Percentiles rank a stretch among this genome's conserved stretches.
Conservation (phyloP, 2,888 invertebrate genomes). For the Sturmia bella region DNA sequence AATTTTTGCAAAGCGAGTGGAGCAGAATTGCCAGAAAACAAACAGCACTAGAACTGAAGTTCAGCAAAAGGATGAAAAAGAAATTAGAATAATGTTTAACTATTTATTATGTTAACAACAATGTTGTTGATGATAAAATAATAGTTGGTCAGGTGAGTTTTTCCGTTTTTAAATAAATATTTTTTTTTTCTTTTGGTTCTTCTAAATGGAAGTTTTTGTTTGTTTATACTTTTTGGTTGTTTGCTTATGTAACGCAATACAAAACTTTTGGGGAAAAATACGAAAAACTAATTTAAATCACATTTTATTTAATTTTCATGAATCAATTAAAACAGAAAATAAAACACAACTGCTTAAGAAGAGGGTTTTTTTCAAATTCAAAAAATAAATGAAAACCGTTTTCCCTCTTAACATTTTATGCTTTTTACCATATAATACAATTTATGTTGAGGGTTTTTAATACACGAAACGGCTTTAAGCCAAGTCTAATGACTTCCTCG, state of each 20-base stretch:
- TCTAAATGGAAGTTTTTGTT: conserved; percentile 4
- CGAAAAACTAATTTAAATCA: background rate
- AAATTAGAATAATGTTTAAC: conserved; percentile 52
- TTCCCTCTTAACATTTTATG: too few relatives aligned
- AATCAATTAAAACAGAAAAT: too few relatives aligned
- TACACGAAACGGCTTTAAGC: background rate
- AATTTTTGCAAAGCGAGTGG: background rate
- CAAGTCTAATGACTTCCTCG: background rate
- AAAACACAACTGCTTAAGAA: too few relatives aligned
- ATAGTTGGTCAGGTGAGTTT: conserved; percentile 65
- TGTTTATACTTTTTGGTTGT: background rate
- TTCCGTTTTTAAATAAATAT: background rate
- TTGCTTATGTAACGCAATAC: background rate
- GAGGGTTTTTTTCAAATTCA: too few relatives aligned
- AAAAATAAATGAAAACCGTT: too few relatives aligned
- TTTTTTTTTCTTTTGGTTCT: background rate
- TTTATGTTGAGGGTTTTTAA: too few relatives aligned
- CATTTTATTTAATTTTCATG: background rate
- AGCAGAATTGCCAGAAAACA: background rate
- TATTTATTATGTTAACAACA: conserved; percentile 59
- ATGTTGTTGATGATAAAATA: conserved; percentile 67
- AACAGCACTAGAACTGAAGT: background rate
- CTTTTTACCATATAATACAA: too few relatives aligned
- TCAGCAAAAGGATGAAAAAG: conserved; percentile 1
- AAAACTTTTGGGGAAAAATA: background rate